Evolutionary conservation across 1,140 invertebrate genomes (phyloP), one percentile per base, ranked within the genome.

Genomic region (Stratiolaelaps scimitus): DNA sequence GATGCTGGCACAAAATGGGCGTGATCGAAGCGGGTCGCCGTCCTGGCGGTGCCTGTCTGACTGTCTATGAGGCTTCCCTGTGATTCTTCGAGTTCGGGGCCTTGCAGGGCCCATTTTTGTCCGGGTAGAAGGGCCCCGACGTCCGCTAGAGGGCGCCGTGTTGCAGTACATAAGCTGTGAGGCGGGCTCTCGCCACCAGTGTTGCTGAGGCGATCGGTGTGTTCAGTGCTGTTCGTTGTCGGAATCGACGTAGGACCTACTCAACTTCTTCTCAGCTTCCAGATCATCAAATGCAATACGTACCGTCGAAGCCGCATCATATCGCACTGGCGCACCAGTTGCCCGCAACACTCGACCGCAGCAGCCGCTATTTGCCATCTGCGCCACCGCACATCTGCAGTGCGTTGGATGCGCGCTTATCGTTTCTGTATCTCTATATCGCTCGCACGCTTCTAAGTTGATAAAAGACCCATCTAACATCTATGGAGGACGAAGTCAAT

Each of bases 251-350:
- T 26, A 60, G 53, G 53, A 60, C 20, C 53, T 60, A 20, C 34
- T 67, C 73, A 85, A 80, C 15, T 60, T 40, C 34, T 4, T 40
- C 34, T 6, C 34, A 40, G 34, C 34, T 40, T 40, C n/a, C 34
- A 40, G 34, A 40, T 40, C 34, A 40, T 40, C 34, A 40, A 40
- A 10, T 40, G 4, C 5, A 40, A 40, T 40, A 10, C 10, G 23
- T 34, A 60, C 53, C 26, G 20, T 60, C 53, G 53, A 26, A 60
- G 53, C 53, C 53, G 34, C 53, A 60, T 60, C 53, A 26, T 7
- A 48, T 23, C 28, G 47, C 53, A n/a, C 23, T 60, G 17, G 53
- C 53, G 53, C 53, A 60, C 53, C 53, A 60, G 53, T 60, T 60
- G 53, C 23, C 53, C 53, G 53, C 53, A 60, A 60, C 53, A 60